Evolutionary conservation across 2,113 vertebrate genomes (phyloP), one percentile per base, ranked within the genome.

Genomic region (Steatornis caripensis): DNA sequence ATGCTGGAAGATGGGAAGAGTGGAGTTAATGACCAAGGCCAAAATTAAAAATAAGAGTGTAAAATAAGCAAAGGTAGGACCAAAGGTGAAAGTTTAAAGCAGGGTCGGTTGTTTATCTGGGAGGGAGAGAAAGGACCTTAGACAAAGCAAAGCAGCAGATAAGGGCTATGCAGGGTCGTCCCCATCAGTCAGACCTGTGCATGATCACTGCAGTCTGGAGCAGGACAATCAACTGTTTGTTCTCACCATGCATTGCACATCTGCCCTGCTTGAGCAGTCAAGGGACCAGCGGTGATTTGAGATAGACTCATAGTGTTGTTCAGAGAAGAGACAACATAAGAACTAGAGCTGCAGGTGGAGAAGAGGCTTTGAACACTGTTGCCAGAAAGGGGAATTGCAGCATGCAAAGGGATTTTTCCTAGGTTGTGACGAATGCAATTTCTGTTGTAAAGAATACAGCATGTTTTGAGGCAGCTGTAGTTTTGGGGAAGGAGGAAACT

Each of bases 401-500:
- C n/a, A 30, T 13, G 6, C 43, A 79, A 54, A 54, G 32, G 24
- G 24, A 29, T 88, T 83, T 92, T 82, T 83, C 46, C 43, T 19
- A 17, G 11, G 26, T 83, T 60, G 49, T 49, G 46, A 32, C 4
- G 9, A 64, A 64, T 23, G 9, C 7, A 39, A 29, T 88, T 87
- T 90, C 57, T 92, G 12, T 77, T 49, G 23, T 76, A 10, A 85
- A 68, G 53, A 68, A 66, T 58, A n/a, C 8, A 26, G 10, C 61
- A 51, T 19, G 7, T 68, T 96, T 88, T 68, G 29, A 90, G 66
- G 57, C 43, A n/a, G 29, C 57, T 76, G 32, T n/a, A 66, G n/a
- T 89, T 93, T 84, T 55, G 51, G 20, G n/a, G 43, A 87, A 51
- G 55, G 37, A 78, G 58, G 32, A 93, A 89, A 62, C 37, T 39